Conservation (phyloP, 2,113 vertebrate genomes). For the Myxocyprinus asiaticus region DNA sequence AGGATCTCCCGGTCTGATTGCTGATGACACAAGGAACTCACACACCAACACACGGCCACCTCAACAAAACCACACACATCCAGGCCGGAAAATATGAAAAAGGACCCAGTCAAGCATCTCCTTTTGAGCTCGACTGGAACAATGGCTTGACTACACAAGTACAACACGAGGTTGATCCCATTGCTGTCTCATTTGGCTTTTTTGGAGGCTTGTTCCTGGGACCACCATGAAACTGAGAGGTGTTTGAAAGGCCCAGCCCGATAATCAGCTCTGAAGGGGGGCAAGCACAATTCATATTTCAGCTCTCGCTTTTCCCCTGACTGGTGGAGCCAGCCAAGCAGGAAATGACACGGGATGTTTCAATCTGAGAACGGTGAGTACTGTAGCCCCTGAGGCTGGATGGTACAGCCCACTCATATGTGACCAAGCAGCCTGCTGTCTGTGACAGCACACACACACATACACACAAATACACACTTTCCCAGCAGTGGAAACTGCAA, state of each 20-base stretch:
- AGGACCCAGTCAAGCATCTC: slow-evolving; percentile 96
- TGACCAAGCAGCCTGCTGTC: slow-evolving; percentile 64
- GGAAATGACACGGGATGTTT: slow-evolving; percentile 90
- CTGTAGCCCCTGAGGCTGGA: slow-evolving; percentile 72
- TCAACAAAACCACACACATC: slow-evolving; percentile 49
- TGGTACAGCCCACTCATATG: slow-evolving; percentile 72
- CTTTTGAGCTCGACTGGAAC: slow-evolving; percentile 90
- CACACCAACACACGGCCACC: slow-evolving; percentile 41
- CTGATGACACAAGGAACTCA: slow-evolving; percentile 78
- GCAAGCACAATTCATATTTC: slow-evolving; percentile 91
- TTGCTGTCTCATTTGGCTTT: slow-evolving; percentile 79
- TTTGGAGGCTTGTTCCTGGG: slow-evolving; percentile 82
- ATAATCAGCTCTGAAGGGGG: slow-evolving; percentile 83
- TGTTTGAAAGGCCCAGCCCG: slow-evolving; percentile 79
- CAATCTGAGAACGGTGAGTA: slow-evolving; percentile 85
- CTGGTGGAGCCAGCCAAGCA: slow-evolving; percentile 82
- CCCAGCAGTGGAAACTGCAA: slow-evolving; percentile 28
- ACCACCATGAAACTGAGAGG: slow-evolving; percentile 94
- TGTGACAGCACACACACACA: slow-evolving; percentile 32
- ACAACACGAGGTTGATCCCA: slow-evolving; percentile 84
- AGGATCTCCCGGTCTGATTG: slow-evolving; percentile 82
- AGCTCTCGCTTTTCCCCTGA: slow-evolving; percentile 36
- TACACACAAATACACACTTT: slow-evolving; percentile 35
- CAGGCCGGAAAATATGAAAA: slow-evolving; percentile 77
- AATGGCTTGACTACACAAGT: slow-evolving; percentile 88